phyloP scores from a whole-genome alignment of 2,888 invertebrate genomes.

The Schizaphis graminum region DNA sequence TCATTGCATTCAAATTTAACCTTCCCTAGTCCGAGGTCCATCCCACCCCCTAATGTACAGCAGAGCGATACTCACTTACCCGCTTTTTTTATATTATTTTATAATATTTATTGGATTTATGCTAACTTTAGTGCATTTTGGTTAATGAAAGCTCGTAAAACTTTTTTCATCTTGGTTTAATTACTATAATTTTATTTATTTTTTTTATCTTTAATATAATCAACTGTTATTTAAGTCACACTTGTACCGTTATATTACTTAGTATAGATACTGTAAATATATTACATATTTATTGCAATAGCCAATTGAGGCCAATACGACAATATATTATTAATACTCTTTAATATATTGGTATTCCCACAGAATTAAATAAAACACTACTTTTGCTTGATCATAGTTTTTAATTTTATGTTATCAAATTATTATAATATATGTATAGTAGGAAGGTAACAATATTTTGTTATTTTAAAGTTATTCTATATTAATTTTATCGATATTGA shows the following conservation, averaged over 20 bases:
- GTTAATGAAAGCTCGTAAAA: background rate
- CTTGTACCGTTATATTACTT: background rate
- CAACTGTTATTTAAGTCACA: background rate
- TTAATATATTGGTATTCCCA: background rate
- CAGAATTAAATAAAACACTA: background rate
- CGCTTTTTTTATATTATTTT: too few relatives aligned
- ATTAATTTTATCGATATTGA: background rate
- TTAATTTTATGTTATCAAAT: background rate
- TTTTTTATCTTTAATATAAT: background rate
- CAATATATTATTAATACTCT: background rate
- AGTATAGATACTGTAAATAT: background rate
- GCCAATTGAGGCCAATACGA: slow-evolving; percentile 22
- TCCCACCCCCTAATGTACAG: too few relatives aligned
- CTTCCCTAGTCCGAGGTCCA: too few relatives aligned
- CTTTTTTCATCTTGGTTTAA: background rate
- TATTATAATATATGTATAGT: background rate
- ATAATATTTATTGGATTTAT: background rate
- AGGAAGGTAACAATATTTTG: background rate
- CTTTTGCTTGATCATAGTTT: background rate
- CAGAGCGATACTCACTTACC: too few relatives aligned
- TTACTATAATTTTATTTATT: background rate
- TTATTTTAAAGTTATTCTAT: background rate
- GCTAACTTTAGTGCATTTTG: background rate
- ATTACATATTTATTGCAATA: background rate
- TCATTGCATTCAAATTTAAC: too few relatives aligned